These are phyloP conservation scores for Tenthredo amoena DNA, from an alignment of 2,888 invertebrate genomes.

Conservation along the genomic window DNA sequence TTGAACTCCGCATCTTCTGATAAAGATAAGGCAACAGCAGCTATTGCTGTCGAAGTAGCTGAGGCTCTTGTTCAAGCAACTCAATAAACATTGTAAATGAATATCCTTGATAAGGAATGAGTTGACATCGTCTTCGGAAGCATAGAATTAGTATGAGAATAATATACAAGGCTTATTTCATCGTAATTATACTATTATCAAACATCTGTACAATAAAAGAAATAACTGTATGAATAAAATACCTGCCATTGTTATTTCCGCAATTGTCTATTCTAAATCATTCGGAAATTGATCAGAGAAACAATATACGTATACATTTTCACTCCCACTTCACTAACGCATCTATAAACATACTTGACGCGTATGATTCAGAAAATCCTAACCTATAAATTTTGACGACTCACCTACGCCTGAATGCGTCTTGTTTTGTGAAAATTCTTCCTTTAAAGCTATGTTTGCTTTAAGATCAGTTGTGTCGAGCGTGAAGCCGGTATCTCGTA, in stretches of 20 bases:
- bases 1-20: constrained; percentile 90
- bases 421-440: background rate
- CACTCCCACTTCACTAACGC: background rate
- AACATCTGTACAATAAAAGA: constrained; percentile 37
- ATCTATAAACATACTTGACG: background rate
- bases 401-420: background rate
- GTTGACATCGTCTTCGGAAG: constrained; percentile 39
- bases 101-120: constrained; percentile 29
- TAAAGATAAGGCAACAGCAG: constrained; percentile 92
- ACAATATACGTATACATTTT: background rate
- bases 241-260: background rate
- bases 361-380: background rate
- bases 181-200: background rate
- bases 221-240: constrained; percentile 40
- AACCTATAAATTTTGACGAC: constrained; percentile 15
- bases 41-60: constrained; percentile 95
- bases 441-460: background rate
- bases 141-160: constrained; percentile 49
- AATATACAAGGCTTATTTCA: constrained; percentile 33
- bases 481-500: background rate
- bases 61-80: constrained; percentile 95
- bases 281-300: background rate
- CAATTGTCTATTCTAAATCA: background rate
- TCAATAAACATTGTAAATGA: constrained; percentile 77
- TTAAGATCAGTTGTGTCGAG: background rate